A percentile compares a stretch with the other conserved stretches of the same genome.
Evolutionary conservation across 2,113 vertebrate genomes (phyloP).

Genomic region (Grallaria varia): DNA sequence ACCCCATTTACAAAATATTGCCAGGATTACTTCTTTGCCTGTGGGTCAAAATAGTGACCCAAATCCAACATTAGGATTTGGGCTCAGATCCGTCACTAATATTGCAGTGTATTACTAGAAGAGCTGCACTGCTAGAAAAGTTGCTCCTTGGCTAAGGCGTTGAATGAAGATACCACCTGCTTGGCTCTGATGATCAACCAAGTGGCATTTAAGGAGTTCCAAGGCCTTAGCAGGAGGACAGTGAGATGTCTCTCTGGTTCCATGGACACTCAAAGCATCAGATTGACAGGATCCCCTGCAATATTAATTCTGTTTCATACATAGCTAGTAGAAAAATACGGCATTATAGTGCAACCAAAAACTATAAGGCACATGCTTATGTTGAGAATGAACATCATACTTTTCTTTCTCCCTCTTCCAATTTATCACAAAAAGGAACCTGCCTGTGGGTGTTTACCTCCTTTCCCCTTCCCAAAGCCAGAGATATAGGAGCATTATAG

Average conservation of each 20-base stretch:
- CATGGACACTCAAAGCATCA: neutral
- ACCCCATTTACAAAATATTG: neutral
- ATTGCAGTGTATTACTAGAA: neutral
- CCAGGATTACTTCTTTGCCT: constrained; percentile 23
- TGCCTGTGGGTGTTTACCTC: neutral
- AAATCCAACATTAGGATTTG: constrained; percentile 36
- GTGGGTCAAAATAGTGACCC: constrained; percentile 16
- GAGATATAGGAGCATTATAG: neutral
- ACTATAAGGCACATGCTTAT: fast-evolving
- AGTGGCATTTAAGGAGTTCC: neutral
- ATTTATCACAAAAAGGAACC: neutral
- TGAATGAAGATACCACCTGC: neutral
- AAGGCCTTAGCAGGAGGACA: neutral
- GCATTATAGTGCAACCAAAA: neutral
- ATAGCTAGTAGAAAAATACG: neutral
- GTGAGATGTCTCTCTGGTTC: neutral
- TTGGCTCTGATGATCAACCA: neutral
- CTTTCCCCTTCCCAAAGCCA: neutral
- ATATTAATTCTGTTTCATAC: neutral
- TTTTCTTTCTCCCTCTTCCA: neutral
- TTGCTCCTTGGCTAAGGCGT: neutral
- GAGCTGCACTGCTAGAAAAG: neutral
- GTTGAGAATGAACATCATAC: neutral
- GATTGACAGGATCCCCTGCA: neutral
- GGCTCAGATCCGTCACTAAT: neutral